phyloP scores from a whole-genome alignment of 2,888 invertebrate genomes.

The Osmoderma eremita region DNA sequence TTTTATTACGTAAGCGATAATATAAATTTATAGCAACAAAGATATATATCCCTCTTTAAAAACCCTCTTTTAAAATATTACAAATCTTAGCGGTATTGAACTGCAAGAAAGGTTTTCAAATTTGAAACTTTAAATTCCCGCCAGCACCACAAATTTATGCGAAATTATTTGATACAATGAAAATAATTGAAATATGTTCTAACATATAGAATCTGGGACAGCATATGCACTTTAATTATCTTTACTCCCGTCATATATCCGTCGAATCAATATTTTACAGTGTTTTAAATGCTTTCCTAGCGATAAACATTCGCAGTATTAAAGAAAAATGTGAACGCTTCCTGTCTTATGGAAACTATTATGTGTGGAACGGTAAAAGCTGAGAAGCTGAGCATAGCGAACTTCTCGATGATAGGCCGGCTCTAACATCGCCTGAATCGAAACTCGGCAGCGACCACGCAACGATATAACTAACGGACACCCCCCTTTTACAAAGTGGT shows the following conservation, averaged over 20 bases:
- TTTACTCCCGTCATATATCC: too few species aligned
- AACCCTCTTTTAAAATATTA: not conserved
- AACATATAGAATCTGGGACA: too few species aligned
- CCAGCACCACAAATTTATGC: conserved; percentile 32
- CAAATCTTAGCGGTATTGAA: not conserved
- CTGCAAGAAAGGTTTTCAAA: not conserved
- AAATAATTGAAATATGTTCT: too few species aligned
- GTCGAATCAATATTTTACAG: too few species aligned
- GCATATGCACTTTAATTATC: too few species aligned
- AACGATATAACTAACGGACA: conserved; percentile 58
- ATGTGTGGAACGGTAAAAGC: conserved; percentile 36
- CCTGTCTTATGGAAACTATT: not conserved
- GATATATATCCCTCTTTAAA: conserved; percentile 43
- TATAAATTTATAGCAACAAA: conserved; percentile 49
- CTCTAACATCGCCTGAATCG: conserved; percentile 45
- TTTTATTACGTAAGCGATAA: conserved; percentile 62
- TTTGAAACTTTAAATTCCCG: conserved; percentile 48
- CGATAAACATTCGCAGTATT: not conserved
- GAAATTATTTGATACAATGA: not conserved
- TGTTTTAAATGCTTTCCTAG: too few species aligned
- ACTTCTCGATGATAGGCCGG: conserved; percentile 35
- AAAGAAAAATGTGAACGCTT: conserved; percentile 1
- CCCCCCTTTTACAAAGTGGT: conserved; percentile 63
- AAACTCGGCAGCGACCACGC: conserved; percentile 54
- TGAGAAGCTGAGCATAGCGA: conserved; percentile 38